These are phyloP conservation scores for Drosophila paracracens DNA, from an alignment of 2,888 invertebrate genomes.

Conservation along the genomic window DNA sequence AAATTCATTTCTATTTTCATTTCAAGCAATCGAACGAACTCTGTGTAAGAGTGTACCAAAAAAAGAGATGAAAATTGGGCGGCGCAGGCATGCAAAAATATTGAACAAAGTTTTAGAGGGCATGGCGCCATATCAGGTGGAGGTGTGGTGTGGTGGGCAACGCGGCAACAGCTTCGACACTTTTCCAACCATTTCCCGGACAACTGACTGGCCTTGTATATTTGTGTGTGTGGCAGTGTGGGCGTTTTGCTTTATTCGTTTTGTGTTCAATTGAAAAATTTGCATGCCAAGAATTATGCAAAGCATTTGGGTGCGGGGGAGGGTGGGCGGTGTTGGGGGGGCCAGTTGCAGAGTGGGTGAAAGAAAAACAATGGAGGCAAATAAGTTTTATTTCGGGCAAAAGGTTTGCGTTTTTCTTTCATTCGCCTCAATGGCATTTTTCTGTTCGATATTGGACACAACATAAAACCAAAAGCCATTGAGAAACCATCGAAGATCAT, in stretches of 20 bases:
- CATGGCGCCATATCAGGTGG: slow-evolving; percentile 25
- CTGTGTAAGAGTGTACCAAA: slow-evolving; percentile 33
- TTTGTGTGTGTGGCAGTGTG: slow-evolving; percentile 51
- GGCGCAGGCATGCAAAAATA: slow-evolving; percentile 71
- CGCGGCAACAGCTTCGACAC: slow-evolving; percentile 70
- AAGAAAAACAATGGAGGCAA: slow-evolving; percentile 54
- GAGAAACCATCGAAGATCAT: slow-evolving; percentile 71
- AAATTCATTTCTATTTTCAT: neutral
- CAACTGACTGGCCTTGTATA: slow-evolving; percentile 47
- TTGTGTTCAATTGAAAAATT: slow-evolving; percentile 76
- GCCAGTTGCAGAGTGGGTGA: slow-evolving; percentile 51
- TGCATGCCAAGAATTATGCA: slow-evolving; percentile 80
- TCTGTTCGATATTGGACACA: slow-evolving; percentile 42
- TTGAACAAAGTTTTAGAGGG: slow-evolving; percentile 70
- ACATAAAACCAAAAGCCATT: slow-evolving; percentile 48
- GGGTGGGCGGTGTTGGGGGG: slow-evolving; percentile 2
- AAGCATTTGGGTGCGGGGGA: slow-evolving; percentile 48
- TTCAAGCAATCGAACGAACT: neutral
- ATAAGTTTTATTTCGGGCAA: slow-evolving; percentile 55
- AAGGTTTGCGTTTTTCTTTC: slow-evolving; percentile 63
- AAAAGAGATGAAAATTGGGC: slow-evolving; percentile 46
- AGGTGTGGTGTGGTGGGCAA: slow-evolving; percentile 13
- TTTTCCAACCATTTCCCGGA: slow-evolving; percentile 70
- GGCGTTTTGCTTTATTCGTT: slow-evolving; percentile 72
- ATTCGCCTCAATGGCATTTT: slow-evolving; percentile 31